Evolutionary conservation across 2,113 vertebrate species (phyloP).

Genomic region (Aix galericulata): DNA sequence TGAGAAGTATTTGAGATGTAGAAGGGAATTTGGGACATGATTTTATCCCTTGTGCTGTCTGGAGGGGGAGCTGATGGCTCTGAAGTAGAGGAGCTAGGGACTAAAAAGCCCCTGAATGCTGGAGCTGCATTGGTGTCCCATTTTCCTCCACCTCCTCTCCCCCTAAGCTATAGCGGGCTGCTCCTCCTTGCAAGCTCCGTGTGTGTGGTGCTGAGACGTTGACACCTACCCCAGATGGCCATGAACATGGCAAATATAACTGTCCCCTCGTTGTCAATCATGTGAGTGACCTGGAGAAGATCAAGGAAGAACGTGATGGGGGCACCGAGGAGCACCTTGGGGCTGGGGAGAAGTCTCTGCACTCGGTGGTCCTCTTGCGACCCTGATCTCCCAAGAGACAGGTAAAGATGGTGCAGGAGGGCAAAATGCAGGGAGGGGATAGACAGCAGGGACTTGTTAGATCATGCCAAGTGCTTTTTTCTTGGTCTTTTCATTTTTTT

Average conservation of each 20-base stretch:
- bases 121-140: not conserved
- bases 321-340: not conserved
- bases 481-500: too few species aligned
- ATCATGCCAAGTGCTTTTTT: not conserved
- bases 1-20: not conserved
- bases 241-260: constrained; percentile 93
- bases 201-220: not conserved
- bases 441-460: not conserved
- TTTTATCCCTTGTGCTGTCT: not conserved
- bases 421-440: not conserved
- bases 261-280: constrained; percentile 92
- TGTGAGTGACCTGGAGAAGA: constrained; percentile 84
- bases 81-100: not conserved
- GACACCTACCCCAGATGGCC: constrained; percentile 92
- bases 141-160: not conserved
- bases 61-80: not conserved
- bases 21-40: not conserved
- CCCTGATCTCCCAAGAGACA: accelerated
- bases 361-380: not conserved
- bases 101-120: too few species aligned
- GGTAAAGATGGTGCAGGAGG: not conserved
- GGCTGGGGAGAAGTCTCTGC: not conserved
- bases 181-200: accelerated
- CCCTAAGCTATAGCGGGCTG: not conserved
- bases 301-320: not conserved